Evolutionary conservation across 2,113 vertebrate genomes (phyloP).

Genomic region (Hypanus sabinus): DNA sequence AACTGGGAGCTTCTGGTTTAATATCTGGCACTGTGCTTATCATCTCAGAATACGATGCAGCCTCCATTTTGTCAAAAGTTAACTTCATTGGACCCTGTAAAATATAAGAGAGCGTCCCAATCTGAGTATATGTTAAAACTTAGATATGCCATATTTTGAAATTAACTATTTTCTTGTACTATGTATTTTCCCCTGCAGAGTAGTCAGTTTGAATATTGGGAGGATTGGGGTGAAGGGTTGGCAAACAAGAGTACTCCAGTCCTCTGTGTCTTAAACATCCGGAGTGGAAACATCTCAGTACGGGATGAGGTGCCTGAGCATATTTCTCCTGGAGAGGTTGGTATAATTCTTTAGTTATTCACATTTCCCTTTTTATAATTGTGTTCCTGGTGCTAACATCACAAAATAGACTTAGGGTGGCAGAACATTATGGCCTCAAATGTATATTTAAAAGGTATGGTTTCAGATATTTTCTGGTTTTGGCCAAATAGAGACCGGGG

Average conservation of each 20-base stretch:
- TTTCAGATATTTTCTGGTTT: not conserved
- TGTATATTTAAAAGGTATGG: not conserved
- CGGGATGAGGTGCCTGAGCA: conserved; percentile 74
- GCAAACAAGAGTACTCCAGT: conserved; percentile 66
- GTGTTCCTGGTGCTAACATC: too few species aligned
- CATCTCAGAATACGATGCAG: too few species aligned
- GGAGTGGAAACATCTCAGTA: conserved; percentile 70
- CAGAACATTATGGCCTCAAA: not conserved
- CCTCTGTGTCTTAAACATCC: conserved; percentile 80
- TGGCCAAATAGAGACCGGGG: not conserved
- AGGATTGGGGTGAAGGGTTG: conserved; percentile 84
- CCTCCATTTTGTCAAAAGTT: too few species aligned
- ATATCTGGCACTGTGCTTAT: too few species aligned
- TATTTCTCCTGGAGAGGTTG: conserved; percentile 85
- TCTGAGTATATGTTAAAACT: not conserved
- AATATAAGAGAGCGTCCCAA: not conserved
- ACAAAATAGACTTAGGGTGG: not conserved
- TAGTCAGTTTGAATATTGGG: conserved; percentile 72
- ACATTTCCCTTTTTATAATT: not conserved
- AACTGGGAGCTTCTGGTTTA: too few species aligned
- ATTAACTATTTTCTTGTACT: not conserved
- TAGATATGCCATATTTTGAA: too few species aligned
- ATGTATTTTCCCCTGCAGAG: conserved; percentile 55
- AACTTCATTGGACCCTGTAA: not conserved
- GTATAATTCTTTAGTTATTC: conserved; percentile 14